Base-by-base conservation (phyloP, 2,797 vertebrate species). In the Microcaecilia unicolor region DNA sequence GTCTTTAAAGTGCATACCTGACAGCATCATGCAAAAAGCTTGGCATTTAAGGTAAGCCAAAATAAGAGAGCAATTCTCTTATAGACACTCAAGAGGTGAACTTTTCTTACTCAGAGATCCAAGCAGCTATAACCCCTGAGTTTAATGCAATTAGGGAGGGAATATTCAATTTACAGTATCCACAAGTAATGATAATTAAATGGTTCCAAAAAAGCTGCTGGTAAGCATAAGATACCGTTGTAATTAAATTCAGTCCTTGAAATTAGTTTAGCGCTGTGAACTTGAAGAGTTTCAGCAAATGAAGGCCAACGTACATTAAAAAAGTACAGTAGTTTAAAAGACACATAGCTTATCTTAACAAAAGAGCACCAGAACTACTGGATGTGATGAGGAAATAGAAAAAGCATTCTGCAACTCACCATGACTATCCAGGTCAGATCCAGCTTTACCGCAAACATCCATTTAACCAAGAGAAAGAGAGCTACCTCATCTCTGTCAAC, bases 101-200 rank as follows among this genome's bases (percentile, higher is more conserved):
- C 79, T 78, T 76, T 71, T 74, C 70, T 61, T 73, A 74, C 81
- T 76, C 75, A 70, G 65, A 65, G 68, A 70, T 72, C 74, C 71
- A 72, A 74, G 67, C 68, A 74, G 65, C 67, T 80, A 37, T 45
- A 80, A 54, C 77, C 70, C 71, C 68, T 38, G 63, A 80, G 70
- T 77, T 75, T 79, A 81, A 84, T 74, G 78, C 71, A 81, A 83
- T 84, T 78, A 81, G 81, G 74, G 54, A 76, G 65, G 63, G 65
- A 75, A 80, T 81, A 81, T 81, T 81, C 81, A 84, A 84, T 85
- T 83, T 85, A 85, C 83, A 83, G 79, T 83, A 84, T 83, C 74
- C 75, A 66, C 74, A 64, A 84, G 79, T 83, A 84, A 85, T 74
- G 81, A 83, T 79, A 81, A 85, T 84, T 83, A 83, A 74, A 71